Evolutionary conservation across 2,888 invertebrate species (phyloP).

Genomic region (Lordiphosa fenestrarum): DNA sequence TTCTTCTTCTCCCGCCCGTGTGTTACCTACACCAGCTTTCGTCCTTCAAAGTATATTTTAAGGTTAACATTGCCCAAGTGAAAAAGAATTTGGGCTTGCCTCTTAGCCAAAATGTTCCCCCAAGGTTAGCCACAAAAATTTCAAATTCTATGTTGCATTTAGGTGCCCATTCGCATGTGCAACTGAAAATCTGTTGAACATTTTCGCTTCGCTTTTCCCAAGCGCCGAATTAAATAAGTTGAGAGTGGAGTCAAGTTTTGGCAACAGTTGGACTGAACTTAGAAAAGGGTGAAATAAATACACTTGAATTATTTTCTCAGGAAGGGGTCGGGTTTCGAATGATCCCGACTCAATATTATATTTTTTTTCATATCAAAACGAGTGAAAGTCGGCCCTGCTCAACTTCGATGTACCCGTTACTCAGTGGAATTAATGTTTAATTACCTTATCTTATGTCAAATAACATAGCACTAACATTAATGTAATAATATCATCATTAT

Average conservation of each 20-base stretch:
- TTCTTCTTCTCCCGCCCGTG: slow-evolving; percentile 22
- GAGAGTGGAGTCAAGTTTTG: slow-evolving; percentile 46
- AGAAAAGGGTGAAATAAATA: slow-evolving; percentile 8
- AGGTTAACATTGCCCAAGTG: slow-evolving; percentile 66
- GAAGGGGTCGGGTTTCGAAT: too few species aligned
- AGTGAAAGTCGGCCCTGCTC: too few species aligned
- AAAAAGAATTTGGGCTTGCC: slow-evolving; percentile 52
- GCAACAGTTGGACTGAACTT: slow-evolving; percentile 38
- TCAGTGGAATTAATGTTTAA: too few species aligned
- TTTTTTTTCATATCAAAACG: too few species aligned
- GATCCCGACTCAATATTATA: not conserved
- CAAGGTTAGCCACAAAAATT: slow-evolving; percentile 49
- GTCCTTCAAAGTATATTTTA: slow-evolving; percentile 48
- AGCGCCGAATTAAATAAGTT: slow-evolving; percentile 56
- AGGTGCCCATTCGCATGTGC: slow-evolving; percentile 37
- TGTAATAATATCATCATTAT: too few species aligned
- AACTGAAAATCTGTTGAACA: slow-evolving; percentile 62
- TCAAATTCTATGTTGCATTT: slow-evolving; percentile 49
- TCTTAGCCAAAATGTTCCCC: slow-evolving; percentile 29
- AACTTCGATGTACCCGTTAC: too few species aligned
- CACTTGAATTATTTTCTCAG: too few species aligned
- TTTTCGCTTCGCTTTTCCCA: slow-evolving; percentile 51
- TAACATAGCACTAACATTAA: too few species aligned
- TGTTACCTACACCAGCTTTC: slow-evolving; percentile 12
- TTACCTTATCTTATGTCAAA: too few species aligned